Percentiles rank a stretch among this genome's conserved stretches.
Conservation (phyloP, 2,113 vertebrate species). For the Pseudopipra pipra region DNA sequence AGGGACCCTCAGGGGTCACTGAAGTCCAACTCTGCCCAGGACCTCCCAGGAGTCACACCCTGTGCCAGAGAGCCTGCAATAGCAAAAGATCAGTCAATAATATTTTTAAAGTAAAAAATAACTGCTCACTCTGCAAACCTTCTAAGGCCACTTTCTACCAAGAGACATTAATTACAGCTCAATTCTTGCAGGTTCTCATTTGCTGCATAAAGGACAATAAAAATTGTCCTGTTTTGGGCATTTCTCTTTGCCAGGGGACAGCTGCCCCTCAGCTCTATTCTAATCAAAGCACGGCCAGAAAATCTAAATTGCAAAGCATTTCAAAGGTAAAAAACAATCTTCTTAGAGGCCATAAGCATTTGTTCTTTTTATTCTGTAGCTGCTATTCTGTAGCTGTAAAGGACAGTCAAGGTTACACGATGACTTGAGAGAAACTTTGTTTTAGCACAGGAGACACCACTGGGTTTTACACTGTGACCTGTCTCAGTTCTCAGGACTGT, state of each 20-base stretch:
- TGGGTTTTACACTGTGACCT: background rate
- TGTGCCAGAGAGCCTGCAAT: background rate
- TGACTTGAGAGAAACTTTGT: background rate
- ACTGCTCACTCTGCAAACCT: background rate
- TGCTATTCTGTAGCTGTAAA: background rate
- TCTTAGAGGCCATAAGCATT: background rate
- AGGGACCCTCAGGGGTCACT: background rate
- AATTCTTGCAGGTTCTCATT: background rate
- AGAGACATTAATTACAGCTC: background rate
- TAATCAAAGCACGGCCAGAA: background rate
- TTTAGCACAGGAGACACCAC: background rate
- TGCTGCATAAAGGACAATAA: background rate
- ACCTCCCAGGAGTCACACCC: background rate
- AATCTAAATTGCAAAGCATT: background rate
- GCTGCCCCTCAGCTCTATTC: background rate
- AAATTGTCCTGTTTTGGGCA: background rate
- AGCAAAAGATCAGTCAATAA: background rate
- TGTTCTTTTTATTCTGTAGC: background rate
- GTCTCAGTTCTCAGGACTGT: rapidly evolving
- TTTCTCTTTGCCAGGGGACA: background rate
- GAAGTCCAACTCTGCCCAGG: background rate
- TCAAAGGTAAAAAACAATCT: background rate
- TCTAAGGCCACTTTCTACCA: background rate
- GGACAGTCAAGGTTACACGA: background rate
- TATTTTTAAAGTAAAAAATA: background rate